Conservation (phyloP, 2,888 invertebrate species). For the Sinhomidia bicolor region DNA sequence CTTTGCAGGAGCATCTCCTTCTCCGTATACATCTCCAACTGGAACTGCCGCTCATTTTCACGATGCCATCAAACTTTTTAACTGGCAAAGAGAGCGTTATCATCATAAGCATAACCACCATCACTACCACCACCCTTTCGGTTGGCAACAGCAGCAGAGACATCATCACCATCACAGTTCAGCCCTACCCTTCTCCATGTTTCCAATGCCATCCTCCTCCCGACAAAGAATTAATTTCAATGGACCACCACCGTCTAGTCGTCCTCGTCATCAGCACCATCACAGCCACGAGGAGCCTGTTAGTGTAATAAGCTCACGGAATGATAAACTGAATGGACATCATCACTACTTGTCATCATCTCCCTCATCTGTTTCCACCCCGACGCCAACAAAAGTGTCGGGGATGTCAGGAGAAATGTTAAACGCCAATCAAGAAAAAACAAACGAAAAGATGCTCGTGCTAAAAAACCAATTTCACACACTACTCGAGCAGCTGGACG, state of each 20-base stretch:
- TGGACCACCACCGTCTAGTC: neutral
- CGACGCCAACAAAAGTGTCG: neutral
- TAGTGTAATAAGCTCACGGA: slow-evolving; percentile 11
- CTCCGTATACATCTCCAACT: slow-evolving; percentile 32
- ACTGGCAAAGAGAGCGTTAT: slow-evolving; percentile 50
- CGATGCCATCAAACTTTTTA: slow-evolving; percentile 66
- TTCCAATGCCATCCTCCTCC: slow-evolving; percentile 31
- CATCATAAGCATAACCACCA: no score
- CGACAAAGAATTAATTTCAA: slow-evolving; percentile 2
- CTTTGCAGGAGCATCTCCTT: neutral
- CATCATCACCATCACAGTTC: no score
- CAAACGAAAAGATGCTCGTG: slow-evolving; percentile 23
- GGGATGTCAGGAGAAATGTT: neutral
- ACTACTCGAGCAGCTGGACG: neutral
- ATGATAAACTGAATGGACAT: slow-evolving; percentile 25
- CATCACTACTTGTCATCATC: slow-evolving; percentile 12
- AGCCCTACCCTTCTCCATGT: slow-evolving; percentile 3
- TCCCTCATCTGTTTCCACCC: neutral
- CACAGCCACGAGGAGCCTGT: neutral
- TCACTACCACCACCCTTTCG: slow-evolving; percentile 20
- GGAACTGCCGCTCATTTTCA: slow-evolving; percentile 51
- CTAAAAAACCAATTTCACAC: slow-evolving; percentile 5
- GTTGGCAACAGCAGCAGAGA: slow-evolving; percentile 40
- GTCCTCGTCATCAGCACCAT: neutral
- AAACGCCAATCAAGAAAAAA: slow-evolving; percentile 50